Conservation (phyloP, 2,888 invertebrate genomes). For the Hylaea fasciaria region DNA sequence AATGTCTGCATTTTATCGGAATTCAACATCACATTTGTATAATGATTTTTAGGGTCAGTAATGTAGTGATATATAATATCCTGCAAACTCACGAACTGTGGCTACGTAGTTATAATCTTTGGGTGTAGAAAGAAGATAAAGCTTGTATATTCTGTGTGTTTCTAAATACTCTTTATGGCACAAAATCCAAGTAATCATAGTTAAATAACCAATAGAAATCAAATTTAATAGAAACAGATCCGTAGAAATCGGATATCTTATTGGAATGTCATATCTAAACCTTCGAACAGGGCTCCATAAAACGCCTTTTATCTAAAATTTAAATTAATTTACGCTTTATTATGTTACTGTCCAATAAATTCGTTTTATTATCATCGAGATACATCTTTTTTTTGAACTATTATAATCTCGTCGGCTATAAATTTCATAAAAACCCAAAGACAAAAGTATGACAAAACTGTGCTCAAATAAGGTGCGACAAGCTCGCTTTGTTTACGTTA, state of each 20-base stretch:
- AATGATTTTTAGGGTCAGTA: no score
- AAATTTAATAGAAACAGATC: not conserved
- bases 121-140: no score
- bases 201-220: no score
- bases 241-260: conserved; percentile 12
- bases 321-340: conserved; percentile 46
- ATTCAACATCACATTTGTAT: no score
- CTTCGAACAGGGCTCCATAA: conserved; percentile 40
- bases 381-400: conserved; percentile 40
- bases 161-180: no score
- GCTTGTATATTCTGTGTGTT: no score
- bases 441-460: conserved; percentile 73
- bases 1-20: no score
- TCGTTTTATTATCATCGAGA: conserved; percentile 28
- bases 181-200: no score
- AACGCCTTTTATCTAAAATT: conserved; percentile 38
- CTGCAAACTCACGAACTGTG: no score
- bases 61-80: no score
- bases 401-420: conserved; percentile 52
- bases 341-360: conserved; percentile 32
- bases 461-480: conserved; percentile 78
- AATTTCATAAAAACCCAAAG: conserved; percentile 51
- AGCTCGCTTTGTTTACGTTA: conserved; percentile 72
- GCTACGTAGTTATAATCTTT: no score
- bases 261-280: conserved; percentile 25